Base-by-base conservation (phyloP, 1,140 invertebrate genomes). In the Telenomus remus region DNA sequence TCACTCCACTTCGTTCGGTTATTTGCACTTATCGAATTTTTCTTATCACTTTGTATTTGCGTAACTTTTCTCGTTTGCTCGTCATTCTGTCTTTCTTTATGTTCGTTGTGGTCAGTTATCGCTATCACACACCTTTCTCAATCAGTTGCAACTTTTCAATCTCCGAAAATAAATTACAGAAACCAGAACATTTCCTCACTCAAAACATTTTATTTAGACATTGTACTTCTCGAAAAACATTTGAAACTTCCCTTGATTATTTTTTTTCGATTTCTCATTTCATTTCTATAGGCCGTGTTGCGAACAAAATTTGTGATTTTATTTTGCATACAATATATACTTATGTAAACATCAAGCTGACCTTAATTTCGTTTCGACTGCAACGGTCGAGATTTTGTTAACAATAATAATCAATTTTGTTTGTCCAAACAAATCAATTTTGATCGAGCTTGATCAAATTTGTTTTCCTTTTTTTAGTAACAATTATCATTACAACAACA, bases 11-110 rank as follows among this genome's bases (percentile, higher is more conserved):
- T 42, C 53, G 44, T 53, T 69, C 44, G 42, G 11, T 46, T 49
- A 76, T 53, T 49, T 12, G 44, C 49, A 14, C 10, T 71, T 72
- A 77, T 76, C 74, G 39, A 76, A 70, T 54, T 61, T 56, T 61
- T 53, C 51, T 76, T 66, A 76, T 76, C 73, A 56, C 16, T n/a
- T 66, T 42, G 10, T 46, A 34, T 66, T 71, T 76, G 46, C 61
- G 60, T 59, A 76, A 76, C 57, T 35, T 10, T 10, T 35, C 10
- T 35, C 34, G 10, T n/a, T n/a, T n/a, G 19, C 19, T 1, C 1
- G 37, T 48, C n/a, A 37, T 53, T 64, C 11, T n/a, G 47, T 65
- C 53, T 47, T 9, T 63, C 11, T 33, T 14, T 42, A 0, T 37
- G 27, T 19, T 10, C 37, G 7, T 2, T 12, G 11, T 12, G 11